Percentiles rank a stretch among this genome's conserved stretches.
phyloP scores from a whole-genome alignment of 1,140 invertebrate genomes.

The Temnothorax curvispinosus region DNA sequence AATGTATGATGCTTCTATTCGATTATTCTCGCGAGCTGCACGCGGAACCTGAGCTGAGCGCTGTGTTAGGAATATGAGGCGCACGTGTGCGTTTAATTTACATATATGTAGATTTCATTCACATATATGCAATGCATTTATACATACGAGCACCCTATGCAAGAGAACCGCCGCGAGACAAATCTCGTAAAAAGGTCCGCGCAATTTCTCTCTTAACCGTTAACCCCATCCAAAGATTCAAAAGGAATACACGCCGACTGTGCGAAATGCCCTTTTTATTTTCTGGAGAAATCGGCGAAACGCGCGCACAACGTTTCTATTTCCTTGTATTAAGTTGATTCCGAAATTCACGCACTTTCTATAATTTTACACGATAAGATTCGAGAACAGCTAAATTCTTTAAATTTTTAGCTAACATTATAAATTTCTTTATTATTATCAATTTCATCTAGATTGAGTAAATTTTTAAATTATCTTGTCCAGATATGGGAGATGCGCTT shows the following conservation, averaged over 20 bases:
- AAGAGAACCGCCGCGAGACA: background rate
- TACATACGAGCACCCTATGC: background rate
- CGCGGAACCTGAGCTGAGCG: background rate
- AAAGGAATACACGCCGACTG: background rate
- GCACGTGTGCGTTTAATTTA: constrained; percentile 55
- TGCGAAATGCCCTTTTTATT: background rate
- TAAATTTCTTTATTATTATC: background rate
- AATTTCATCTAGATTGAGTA: background rate
- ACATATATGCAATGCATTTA: constrained; percentile 38
- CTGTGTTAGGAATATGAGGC: constrained; percentile 4
- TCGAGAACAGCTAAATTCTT: background rate
- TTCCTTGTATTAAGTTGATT: background rate
- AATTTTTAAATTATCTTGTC: background rate
- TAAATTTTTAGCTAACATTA: background rate
- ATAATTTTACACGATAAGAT: constrained; percentile 6
- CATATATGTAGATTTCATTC: constrained; percentile 61
- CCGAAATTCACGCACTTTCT: background rate
- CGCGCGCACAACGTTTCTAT: background rate
- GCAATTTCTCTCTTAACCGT: constrained; percentile 51
- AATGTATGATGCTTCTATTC: background rate
- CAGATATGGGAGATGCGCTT: background rate
- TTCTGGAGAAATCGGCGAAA: background rate
- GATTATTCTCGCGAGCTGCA: constrained; percentile 19
- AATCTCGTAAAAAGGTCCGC: constrained; percentile 31
- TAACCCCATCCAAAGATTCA: background rate